Conservation (phyloP, 1,140 invertebrate genomes). For the Heliothis virescens region DNA sequence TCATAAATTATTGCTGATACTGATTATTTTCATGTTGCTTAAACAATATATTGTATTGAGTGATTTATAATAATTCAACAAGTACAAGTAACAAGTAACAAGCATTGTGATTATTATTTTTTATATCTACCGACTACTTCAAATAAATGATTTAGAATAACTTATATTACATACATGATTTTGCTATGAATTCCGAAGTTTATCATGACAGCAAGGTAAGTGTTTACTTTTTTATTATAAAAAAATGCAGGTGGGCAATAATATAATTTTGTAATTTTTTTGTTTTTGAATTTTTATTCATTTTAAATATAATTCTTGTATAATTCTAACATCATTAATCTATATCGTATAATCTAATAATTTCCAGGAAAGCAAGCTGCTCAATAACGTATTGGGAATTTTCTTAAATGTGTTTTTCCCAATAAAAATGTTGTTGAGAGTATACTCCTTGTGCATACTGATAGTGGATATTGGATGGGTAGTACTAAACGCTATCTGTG, state of each 20-base stretch:
- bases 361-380: slow-evolving; percentile 65
- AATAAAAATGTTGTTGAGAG: slow-evolving; percentile 85
- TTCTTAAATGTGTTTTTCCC: slow-evolving; percentile 76
- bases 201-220: slow-evolving; percentile 8
- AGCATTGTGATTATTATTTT: background rate
- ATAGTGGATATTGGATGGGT: slow-evolving; percentile 86
- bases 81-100: too few species aligned
- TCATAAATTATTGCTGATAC: too few species aligned
- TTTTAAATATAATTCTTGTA: background rate
- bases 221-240: background rate
- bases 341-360: slow-evolving; percentile 12
- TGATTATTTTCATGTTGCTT: too few species aligned
- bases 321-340: too few species aligned
- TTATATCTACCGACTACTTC: background rate
- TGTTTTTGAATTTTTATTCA: background rate
- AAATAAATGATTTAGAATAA: background rate
- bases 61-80: background rate
- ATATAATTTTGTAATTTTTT: background rate
- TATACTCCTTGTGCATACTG: slow-evolving; percentile 87
- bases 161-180: background rate
- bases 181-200: background rate
- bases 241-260: background rate
- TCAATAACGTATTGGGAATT: slow-evolving; percentile 60
- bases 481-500: slow-evolving; percentile 84
- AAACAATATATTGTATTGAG: too few species aligned